Base-by-base conservation (phyloP, 2,797 vertebrate genomes). In the Spinibarbus caldwelli region DNA sequence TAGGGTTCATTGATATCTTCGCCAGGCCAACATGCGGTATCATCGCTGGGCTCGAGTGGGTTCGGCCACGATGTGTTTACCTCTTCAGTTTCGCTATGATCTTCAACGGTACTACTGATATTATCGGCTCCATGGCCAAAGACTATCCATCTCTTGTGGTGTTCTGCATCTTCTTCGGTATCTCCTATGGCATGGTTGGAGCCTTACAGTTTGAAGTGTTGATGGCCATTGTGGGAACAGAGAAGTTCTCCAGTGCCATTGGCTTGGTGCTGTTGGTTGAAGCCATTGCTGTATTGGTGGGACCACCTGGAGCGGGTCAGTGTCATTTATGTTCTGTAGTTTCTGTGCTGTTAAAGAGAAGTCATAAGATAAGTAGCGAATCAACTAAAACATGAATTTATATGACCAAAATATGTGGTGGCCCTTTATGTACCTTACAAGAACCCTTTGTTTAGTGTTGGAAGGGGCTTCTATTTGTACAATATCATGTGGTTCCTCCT, bases 131-230 rank as follows among this genome's bases (percentile, higher is more conserved):
- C 54, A 90, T 96, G 21, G 88, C 96, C 71, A 49, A 70, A 1
- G 92, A 95, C 90, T 99, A 99, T 0, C 0, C 82, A 0, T 92
- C 96, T 9, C 93, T 99, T 78, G 97, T 96, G 47, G 93, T 97
- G 59, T 99, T 97, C 89, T 98, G 97, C 86, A 93, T 99, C 94
- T 99, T 99, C 93, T 99, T 99, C 26, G 98, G 98, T 86, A 91
- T 99, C 91, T 99, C 98, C 68, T 99, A 99, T 0, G 98, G 98
- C 85, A 99, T 99, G 98, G 97, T 99, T 91, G 98, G 98, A 0
- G 98, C 97, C 2, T 94, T 99, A 88, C 98, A 99, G 92, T 99
- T 99, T 82, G 98, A 99, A 93, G 98, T 99, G 83, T 96, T 99
- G 86, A 99, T 99, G 98, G 88, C 96, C 10, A 96, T 99, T 1